Base-by-base conservation (phyloP, 2,888 invertebrate species). In the Platypus cylindrus region DNA sequence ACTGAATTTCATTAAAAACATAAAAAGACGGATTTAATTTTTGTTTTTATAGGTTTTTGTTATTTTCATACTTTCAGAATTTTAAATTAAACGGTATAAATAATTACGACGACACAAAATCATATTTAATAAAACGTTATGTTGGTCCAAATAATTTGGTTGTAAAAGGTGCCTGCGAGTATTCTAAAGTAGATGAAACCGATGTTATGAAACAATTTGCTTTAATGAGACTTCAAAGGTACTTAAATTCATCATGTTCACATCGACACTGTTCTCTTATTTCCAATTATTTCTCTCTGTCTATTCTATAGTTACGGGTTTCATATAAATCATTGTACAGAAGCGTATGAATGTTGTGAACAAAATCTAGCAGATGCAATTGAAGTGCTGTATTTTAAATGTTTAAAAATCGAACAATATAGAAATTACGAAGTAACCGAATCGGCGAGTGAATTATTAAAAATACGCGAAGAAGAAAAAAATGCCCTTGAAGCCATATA, bases 401-500 rank as follows among this genome's bases (percentile, higher is more conserved):
- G 85, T 57, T 79, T 74, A 48, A 62, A 66, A 45, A 50, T 67
- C 40, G 43, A 40, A 32, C 43, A 42, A 34, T 30, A 30, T 23
- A 25, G 18, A 11, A n/a, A 28, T 14, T 33, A 41, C 28, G 59
- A 65, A 28, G 58, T 65, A 44, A 53, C 66, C 36, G 62, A 69
- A 1, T 58, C 67, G 3, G 57, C 60, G 41, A 51, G 64, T 3
- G 75, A 78, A 48, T 52, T 79, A 24, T 43, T 71, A 17, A 78
- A 79, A 55, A 74, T 75, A 62, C 67, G 75, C 39, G 60, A 59
- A 7, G 84, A 84, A 36, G 85, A 86, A 52, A 75, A 74, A 56
- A 73, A 74, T 42, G 80, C 78, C 0, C 59, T 86, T 18, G 73
- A 79, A 59, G 82, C 83, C 11, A 85, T 85, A 43, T 86, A 83